These are phyloP conservation scores for Gopherus flavomarginatus DNA, from an alignment of 2,113 vertebrate genomes.

Conservation along the genomic window DNA sequence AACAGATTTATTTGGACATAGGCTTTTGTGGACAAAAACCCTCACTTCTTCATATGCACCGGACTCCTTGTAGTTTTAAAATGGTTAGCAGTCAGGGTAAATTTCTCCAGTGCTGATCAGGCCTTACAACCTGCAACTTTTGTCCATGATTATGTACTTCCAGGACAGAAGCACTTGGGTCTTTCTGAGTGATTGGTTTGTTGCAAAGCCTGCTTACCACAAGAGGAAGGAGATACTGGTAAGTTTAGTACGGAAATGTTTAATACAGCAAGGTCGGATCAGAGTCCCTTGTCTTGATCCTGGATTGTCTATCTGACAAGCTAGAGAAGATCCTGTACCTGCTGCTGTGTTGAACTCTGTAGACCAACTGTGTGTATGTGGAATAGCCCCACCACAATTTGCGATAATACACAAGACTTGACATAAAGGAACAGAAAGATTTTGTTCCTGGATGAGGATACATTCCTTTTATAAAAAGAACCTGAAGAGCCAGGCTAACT, in stretches of 20 bases:
- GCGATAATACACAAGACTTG: not conserved
- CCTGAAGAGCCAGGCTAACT: not conserved
- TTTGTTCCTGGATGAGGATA: not conserved
- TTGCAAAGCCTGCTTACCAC: slow-evolving; percentile 7
- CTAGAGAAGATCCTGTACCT: not conserved
- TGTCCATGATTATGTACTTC: not conserved
- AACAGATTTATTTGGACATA: too few species aligned
- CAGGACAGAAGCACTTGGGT: not conserved
- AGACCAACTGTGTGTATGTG: not conserved
- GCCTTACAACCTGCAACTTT: not conserved
- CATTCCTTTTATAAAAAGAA: not conserved
- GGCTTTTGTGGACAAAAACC: too few species aligned
- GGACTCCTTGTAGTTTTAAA: not conserved
- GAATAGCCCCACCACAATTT: not conserved
- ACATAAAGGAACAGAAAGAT: not conserved
- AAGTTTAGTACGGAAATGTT: slow-evolving; percentile 33
- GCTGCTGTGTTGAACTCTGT: not conserved
- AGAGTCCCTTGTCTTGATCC: slow-evolving; percentile 34
- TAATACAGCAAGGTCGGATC: slow-evolving; percentile 19
- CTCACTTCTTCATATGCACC: too few species aligned
- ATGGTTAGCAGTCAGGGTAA: not conserved
- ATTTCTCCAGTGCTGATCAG: not conserved
- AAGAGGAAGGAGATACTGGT: slow-evolving; percentile 10
- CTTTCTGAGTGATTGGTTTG: slow-evolving; percentile 39
- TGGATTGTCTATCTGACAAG: slow-evolving; percentile 35